Conservation (phyloP, 1,140 invertebrate genomes). For the Cardiocondyla obscurior region DNA sequence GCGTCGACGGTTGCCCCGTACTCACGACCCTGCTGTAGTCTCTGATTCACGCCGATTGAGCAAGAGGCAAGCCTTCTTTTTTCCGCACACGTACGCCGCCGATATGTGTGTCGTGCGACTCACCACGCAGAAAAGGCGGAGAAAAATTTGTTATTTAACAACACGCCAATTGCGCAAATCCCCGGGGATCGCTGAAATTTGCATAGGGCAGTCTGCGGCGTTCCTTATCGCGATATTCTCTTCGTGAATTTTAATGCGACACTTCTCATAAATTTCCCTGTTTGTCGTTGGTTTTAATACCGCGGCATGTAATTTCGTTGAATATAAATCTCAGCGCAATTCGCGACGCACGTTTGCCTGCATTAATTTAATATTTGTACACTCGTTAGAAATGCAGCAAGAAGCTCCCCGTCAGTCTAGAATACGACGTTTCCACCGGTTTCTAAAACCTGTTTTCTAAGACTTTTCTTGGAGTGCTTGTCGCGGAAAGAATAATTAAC, state of each 20-base stretch:
- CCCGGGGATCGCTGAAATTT: conserved; percentile 18
- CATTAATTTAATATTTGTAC: not conserved
- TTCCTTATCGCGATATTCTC: not conserved
- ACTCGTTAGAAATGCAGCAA: not conserved
- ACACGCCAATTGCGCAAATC: conserved; percentile 6
- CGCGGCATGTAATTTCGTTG: not conserved
- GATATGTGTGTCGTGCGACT: conserved; percentile 5
- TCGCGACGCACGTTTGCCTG: not conserved
- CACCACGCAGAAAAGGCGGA: conserved; percentile 2
- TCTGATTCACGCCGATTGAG: conserved; percentile 84
- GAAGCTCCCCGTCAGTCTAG: not conserved
- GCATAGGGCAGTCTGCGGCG: not conserved
- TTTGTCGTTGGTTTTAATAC: conserved; percentile 3
- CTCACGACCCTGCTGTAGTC: conserved; percentile 54
- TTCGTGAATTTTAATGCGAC: not conserved
- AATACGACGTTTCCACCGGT: not conserved
- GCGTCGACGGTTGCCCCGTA: conserved; percentile 50
- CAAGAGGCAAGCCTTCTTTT: conserved; percentile 84
- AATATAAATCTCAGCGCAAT: conserved; percentile 6
- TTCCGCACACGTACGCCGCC: not conserved
- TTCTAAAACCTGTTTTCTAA: not conserved
- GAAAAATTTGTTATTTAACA: not conserved
- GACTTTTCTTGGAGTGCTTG: not conserved
- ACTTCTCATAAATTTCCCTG: not conserved
- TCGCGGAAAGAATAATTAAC: not conserved